A percentile compares a stretch with the other conserved stretches of the same genome.
Evolutionary conservation across 2,888 invertebrate genomes (phyloP).

Genomic region (Drosophila antonietae): DNA sequence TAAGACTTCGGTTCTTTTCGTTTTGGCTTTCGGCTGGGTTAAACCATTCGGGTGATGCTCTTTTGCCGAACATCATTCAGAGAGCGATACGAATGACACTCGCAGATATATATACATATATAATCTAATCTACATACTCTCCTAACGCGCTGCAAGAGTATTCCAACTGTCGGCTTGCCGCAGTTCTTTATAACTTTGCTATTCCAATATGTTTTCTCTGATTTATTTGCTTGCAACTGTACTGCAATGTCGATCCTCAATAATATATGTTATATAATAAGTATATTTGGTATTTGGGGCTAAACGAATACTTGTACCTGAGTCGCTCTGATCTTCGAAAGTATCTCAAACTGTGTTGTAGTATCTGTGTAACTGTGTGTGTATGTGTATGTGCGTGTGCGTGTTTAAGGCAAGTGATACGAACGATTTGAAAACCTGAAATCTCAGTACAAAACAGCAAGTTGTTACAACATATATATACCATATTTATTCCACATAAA

Average conservation of each 20-base stretch:
- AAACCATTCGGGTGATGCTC: too few relatives aligned
- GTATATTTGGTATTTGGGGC: constrained; percentile 19
- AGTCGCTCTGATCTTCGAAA: constrained; percentile 72
- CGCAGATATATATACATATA: neutral
- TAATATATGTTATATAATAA: neutral
- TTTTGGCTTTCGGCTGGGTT: too few relatives aligned
- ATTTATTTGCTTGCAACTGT: constrained; percentile 34
- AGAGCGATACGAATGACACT: too few relatives aligned
- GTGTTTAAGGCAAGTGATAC: constrained; percentile 53
- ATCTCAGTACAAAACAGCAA: constrained; percentile 71
- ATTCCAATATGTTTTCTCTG: neutral
- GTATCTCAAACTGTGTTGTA: constrained; percentile 43
- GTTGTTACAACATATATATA: constrained; percentile 40
- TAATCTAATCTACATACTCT: neutral
- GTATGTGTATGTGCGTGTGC: constrained; percentile 35
- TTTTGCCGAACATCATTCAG: too few relatives aligned
- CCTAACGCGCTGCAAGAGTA: neutral
- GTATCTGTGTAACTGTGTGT: constrained; percentile 10
- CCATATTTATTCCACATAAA: constrained; percentile 15
- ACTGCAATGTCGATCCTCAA: neutral
- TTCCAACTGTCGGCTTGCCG: neutral
- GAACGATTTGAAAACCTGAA: constrained; percentile 65
- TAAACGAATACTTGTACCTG: constrained; percentile 66
- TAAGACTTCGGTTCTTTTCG: too few relatives aligned
- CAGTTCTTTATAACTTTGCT: neutral